A percentile compares a stretch with the other conserved stretches of the same genome.
These are phyloP conservation scores for Oncorhynchus tshawytscha DNA, from an alignment of 2,113 vertebrate species.

Conservation along the genomic window DNA sequence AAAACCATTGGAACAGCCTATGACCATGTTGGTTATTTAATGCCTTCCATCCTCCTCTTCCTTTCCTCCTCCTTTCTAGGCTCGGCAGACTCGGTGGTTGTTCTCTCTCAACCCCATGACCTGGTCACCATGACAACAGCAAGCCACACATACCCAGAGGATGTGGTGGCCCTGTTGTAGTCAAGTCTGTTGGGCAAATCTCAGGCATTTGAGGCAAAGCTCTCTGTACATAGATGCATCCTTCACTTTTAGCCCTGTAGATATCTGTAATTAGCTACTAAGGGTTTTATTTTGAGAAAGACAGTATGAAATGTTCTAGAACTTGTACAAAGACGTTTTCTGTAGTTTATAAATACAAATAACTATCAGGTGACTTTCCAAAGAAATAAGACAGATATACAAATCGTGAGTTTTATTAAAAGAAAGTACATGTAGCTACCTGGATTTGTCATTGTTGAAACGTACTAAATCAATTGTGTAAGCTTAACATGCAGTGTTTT, in stretches of 20 bases:
- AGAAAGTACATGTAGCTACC: constrained; percentile 8
- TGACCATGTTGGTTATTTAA: background rate
- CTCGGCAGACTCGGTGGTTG: constrained; percentile 73
- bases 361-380: constrained; percentile 45
- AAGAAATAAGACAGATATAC: constrained; percentile 62
- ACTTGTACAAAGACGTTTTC: constrained; percentile 56
- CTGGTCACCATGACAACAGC: constrained; percentile 80
- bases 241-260: constrained; percentile 44
- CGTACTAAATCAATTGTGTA: background rate
- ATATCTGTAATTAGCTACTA: constrained; percentile 56
- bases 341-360: constrained; percentile 2
- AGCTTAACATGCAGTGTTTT: background rate
- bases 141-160: constrained; percentile 75
- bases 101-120: constrained; percentile 75
- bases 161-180: constrained; percentile 76
- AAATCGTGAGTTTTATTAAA: constrained; percentile 28
- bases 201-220: background rate
- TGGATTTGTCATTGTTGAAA: constrained; percentile 24
- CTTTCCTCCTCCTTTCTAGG: constrained; percentile 38
- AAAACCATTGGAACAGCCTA: background rate
- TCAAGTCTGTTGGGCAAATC: constrained; percentile 1
- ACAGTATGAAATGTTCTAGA: constrained; percentile 22
- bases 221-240: constrained; percentile 1
- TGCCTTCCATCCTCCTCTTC: background rate
- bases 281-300: constrained; percentile 54